Base-by-base conservation (phyloP, 2,888 invertebrate genomes). In the Caenorhabditis becei region DNA sequence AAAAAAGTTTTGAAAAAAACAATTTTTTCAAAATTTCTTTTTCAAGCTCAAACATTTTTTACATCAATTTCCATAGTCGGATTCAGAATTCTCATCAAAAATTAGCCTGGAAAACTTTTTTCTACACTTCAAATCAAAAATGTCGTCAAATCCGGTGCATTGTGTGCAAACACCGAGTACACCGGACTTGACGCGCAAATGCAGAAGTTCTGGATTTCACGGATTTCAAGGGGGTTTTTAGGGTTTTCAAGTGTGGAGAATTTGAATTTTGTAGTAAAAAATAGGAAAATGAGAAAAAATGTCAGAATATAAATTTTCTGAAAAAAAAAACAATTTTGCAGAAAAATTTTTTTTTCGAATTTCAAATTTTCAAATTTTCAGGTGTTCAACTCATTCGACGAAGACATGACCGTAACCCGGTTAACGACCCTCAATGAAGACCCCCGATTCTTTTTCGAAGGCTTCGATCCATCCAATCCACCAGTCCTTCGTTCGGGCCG, bases 331-430 rank as follows among this genome's bases (percentile, higher is more conserved):
- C n/a, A n/a, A n/a, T n/a, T n/a, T n/a, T n/a, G n/a, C n/a, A n/a
- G n/a, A n/a, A n/a, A n/a, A n/a, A n/a, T n/a, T n/a, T n/a, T n/a
- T n/a, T n/a, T n/a, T n/a, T n/a, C n/a, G n/a, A n/a, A n/a, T n/a
- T n/a, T n/a, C n/a, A n/a, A n/a, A n/a, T n/a, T n/a, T n/a, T 94
- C 95, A 41, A 14, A 11, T 87, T 93, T 97, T 79, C 94, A 94
- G 87, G 82, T 91, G 18, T 89, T 87, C 86, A 90, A 88, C 62
- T 88, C 89, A 5, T 91, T 89, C 72, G 69, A 83, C n/a, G 79
- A 84, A 26, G 88, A 90, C 32, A 95, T 97, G 95, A 94, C 94
- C 84, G 94, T 96, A 56, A 93, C 94, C 70, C 92, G 93, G 82
- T 93, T 95, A 51, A 92, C 93, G 92, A 92, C 94, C 93, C 91